These are phyloP conservation scores for Amphipyra berbera DNA, from an alignment of 2,888 invertebrate species.

Conservation along the genomic window DNA sequence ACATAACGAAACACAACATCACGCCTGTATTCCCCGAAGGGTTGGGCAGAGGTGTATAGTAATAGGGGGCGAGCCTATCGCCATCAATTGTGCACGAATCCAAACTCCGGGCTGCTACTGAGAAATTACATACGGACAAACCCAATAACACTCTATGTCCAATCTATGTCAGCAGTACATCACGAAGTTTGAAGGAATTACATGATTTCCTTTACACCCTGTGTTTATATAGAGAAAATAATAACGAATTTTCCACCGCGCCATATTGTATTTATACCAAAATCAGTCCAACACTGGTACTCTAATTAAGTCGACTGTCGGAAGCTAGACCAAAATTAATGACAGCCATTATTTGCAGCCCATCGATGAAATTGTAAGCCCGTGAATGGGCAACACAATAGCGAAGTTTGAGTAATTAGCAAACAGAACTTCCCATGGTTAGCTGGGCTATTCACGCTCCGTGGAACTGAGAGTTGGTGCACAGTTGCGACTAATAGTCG, in stretches of 20 bases:
- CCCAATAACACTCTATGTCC: too few relatives aligned
- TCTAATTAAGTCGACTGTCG: slow-evolving; percentile 41
- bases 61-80: too few relatives aligned
- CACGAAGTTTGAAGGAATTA: too few relatives aligned
- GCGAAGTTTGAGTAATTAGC: slow-evolving; percentile 67
- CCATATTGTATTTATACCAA: slow-evolving; percentile 27
- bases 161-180: too few relatives aligned
- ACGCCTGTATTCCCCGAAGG: too few relatives aligned
- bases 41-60: too few relatives aligned
- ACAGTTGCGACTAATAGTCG: slow-evolving; percentile 32
- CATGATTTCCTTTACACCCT: too few relatives aligned
- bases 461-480: not conserved
- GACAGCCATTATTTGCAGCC: slow-evolving; percentile 37
- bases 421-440: slow-evolving; percentile 57
- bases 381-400: slow-evolving; percentile 53
- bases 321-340: slow-evolving; percentile 15
- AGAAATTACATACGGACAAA: too few relatives aligned
- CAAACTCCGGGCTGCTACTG: too few relatives aligned
- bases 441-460: slow-evolving; percentile 24
- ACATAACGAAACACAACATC: too few relatives aligned
- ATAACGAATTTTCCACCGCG: not conserved
- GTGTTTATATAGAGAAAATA: not conserved
- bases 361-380: slow-evolving; percentile 51
- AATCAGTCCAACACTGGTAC: slow-evolving; percentile 18
- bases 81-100: too few relatives aligned